These are phyloP conservation scores for Ornithorhynchus anatinus DNA, from an alignment of 2,113 vertebrate species.

Conservation along the genomic window DNA sequence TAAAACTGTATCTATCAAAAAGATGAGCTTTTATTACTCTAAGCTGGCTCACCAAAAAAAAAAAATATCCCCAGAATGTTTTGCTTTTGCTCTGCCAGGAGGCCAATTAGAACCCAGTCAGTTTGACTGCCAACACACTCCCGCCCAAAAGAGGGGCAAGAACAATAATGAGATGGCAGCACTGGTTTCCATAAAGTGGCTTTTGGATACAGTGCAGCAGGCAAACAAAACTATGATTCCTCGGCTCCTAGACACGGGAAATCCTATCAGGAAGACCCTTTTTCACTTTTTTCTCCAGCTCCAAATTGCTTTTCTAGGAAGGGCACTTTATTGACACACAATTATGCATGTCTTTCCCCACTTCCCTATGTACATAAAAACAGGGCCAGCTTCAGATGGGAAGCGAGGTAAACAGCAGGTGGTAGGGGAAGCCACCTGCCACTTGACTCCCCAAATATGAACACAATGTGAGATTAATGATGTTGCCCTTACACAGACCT, in stretches of 20 bases:
- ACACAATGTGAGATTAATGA: too few species aligned
- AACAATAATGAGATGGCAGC: background rate
- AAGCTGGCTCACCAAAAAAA: too few species aligned
- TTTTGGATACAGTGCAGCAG: background rate
- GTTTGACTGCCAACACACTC: background rate
- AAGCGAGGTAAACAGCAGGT: too few species aligned
- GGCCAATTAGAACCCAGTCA: constrained; percentile 31
- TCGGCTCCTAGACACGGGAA: background rate
- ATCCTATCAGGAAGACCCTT: background rate
- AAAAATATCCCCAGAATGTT: constrained; percentile 29
- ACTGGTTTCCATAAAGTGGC: constrained; percentile 3
- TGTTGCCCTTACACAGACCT: too few species aligned
- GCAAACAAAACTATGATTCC: background rate
- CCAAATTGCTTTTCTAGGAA: background rate
- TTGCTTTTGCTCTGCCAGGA: constrained; percentile 27
- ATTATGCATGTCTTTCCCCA: too few species aligned
- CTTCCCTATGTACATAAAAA: too few species aligned
- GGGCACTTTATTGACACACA: too few species aligned
- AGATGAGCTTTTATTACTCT: constrained; percentile 19
- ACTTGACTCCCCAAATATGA: too few species aligned
- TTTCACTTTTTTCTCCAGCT: constrained; percentile 13
- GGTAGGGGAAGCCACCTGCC: too few species aligned
- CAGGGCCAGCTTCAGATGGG: too few species aligned
- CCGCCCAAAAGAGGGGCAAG: background rate
- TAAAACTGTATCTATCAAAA: constrained; percentile 32